Percentiles rank a stretch among this genome's conserved stretches.
These are phyloP conservation scores for Pterobdella sp. DNA, from an alignment of 2,888 invertebrate species.

Conservation along the genomic window DNA sequence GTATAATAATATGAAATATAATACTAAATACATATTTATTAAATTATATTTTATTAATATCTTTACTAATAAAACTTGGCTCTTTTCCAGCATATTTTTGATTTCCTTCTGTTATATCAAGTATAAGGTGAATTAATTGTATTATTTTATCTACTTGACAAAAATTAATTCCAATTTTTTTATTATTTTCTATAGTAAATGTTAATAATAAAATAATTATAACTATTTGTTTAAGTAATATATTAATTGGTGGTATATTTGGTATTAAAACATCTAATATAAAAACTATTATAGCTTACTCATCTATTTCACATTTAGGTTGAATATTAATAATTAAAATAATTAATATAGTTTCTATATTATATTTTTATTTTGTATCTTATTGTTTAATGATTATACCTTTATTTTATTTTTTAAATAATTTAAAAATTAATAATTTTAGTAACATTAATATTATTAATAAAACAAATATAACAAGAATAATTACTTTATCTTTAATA, in stretches of 20 bases:
- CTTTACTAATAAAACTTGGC: slow-evolving; percentile 34
- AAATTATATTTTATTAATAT: slow-evolving; percentile 7
- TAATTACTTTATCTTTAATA: slow-evolving; percentile 9
- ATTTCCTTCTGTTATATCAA: slow-evolving; percentile 37
- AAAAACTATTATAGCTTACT: slow-evolving; percentile 36
- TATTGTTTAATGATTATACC: slow-evolving; percentile 29
- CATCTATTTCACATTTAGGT: slow-evolving; percentile 39
- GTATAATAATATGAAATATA: slow-evolving; percentile 19
- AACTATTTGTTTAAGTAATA: slow-evolving; percentile 12
- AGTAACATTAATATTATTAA: not conserved
- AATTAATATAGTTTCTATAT: slow-evolving; percentile 2
- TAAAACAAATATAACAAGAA: not conserved
- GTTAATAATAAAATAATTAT: not conserved
- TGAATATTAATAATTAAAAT: slow-evolving; percentile 33
- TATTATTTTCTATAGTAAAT: slow-evolving; percentile 26
- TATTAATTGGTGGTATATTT: slow-evolving; percentile 34
- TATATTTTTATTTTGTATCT: slow-evolving; percentile 28
- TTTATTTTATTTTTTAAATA: slow-evolving; percentile 24
- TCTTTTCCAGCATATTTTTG: slow-evolving; percentile 35
- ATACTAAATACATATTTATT: not conserved
- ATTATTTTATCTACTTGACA: slow-evolving; percentile 35
- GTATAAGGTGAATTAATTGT: slow-evolving; percentile 29
- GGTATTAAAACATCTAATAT: slow-evolving; percentile 35
- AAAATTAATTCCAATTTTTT: slow-evolving; percentile 32
- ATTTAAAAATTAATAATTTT: slow-evolving; percentile 17